Evolutionary conservation across 1,140 invertebrate genomes (phyloP).

Genomic region (Temnothorax longispinosus): DNA sequence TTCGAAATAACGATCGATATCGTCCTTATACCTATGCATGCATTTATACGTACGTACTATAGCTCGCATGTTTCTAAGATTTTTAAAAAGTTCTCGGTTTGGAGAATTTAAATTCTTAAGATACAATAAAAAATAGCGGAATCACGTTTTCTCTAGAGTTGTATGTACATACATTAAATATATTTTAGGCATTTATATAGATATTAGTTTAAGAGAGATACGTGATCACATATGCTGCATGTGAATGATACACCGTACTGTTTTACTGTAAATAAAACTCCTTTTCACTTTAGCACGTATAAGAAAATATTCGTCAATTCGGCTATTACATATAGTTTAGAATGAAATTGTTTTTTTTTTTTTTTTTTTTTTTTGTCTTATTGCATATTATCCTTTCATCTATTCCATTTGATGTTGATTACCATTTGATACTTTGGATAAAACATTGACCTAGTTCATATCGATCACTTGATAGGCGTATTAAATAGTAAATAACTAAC

Average conservation of each 20-base stretch:
- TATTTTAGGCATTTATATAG: background rate
- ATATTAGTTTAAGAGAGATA: background rate
- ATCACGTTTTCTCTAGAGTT: background rate
- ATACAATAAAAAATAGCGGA: background rate
- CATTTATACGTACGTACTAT: conserved; percentile 13
- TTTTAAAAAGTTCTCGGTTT: background rate
- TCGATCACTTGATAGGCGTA: too few relatives aligned
- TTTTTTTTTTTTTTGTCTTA: background rate
- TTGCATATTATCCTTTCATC: conserved; percentile 3
- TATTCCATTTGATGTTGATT: background rate
- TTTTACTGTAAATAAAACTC: background rate
- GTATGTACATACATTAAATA: conserved; percentile 4
- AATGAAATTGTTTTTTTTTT: conserved; percentile 10
- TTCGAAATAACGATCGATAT: background rate
- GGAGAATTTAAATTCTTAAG: background rate
- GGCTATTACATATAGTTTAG: background rate
- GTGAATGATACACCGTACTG: background rate
- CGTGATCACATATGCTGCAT: conserved; percentile 43
- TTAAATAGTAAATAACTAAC: too few relatives aligned
- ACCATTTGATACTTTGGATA: background rate
- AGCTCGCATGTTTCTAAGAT: background rate
- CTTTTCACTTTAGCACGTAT: background rate
- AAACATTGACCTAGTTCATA: too few relatives aligned
- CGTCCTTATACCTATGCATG: background rate
- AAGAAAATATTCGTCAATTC: conserved; percentile 36